A percentile compares a stretch with the other conserved stretches of the same genome.
Conservation (phyloP, 2,797 vertebrate species). For the Lepidocolaptes lacrymiger region DNA sequence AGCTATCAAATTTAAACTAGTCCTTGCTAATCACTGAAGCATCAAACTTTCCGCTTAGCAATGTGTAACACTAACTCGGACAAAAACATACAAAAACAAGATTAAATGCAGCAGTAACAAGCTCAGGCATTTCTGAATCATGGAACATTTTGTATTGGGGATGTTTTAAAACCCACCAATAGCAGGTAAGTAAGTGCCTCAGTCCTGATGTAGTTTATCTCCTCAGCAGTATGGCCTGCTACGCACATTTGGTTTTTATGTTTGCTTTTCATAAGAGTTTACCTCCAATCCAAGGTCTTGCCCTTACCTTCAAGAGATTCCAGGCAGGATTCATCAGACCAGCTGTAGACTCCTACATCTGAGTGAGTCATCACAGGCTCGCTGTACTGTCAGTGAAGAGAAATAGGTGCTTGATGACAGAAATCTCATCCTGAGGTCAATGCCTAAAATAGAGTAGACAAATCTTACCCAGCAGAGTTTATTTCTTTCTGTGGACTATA, state of each 20-base stretch:
- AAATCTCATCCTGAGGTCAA: slow-evolving; percentile 33
- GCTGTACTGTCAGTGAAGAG: neutral
- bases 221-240: neutral
- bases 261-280: neutral
- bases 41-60: neutral
- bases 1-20: neutral
- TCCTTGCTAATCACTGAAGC: neutral
- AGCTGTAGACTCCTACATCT: slow-evolving; percentile 27
- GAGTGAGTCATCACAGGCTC: slow-evolving; percentile 42
- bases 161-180: neutral
- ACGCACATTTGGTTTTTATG: neutral
- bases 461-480: neutral
- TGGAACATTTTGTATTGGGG: neutral
- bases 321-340: neutral
- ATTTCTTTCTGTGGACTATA: slow-evolving; percentile 25
- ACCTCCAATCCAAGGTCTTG: neutral
- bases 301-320: neutral
- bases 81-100: neutral
- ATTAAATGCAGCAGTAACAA: neutral
- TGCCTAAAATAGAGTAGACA: slow-evolving; percentile 13
- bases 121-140: neutral
- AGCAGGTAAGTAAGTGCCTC: neutral
- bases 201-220: neutral
- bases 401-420: slow-evolving; percentile 36
- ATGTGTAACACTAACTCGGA: neutral